phyloP scores from a whole-genome alignment of 2,888 invertebrate species.

The Dendrolimus pini region DNA sequence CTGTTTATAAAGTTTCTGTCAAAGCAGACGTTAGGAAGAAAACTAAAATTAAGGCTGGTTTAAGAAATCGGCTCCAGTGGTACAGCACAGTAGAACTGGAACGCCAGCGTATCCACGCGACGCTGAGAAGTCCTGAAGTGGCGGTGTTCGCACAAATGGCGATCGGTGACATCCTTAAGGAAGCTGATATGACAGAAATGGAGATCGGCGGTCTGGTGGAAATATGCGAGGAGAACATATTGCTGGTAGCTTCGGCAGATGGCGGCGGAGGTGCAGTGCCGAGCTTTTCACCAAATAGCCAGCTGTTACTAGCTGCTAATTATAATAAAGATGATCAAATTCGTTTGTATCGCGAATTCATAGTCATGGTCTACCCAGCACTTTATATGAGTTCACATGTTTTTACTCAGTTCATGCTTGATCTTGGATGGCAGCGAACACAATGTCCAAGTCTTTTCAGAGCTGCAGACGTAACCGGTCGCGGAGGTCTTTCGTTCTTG shows the following conservation, averaged over 20 bases:
- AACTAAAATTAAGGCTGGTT: conserved; percentile 38
- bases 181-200: conserved; percentile 31
- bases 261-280: conserved; percentile 40
- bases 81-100: conserved; percentile 41
- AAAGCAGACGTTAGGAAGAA: conserved; percentile 48
- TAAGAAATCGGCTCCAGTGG: conserved; percentile 47
- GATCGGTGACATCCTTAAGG: conserved; percentile 31
- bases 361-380: conserved; percentile 72
- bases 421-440: conserved; percentile 72
- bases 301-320: conserved; percentile 45
- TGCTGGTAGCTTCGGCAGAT: conserved; percentile 28
- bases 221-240: conserved; percentile 44
- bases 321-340: conserved; percentile 66
- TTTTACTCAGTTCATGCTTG: conserved; percentile 73
- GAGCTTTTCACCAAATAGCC: conserved; percentile 33
- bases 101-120: conserved; percentile 44
- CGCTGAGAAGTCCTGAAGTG: conserved; percentile 50
- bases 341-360: conserved; percentile 73
- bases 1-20: conserved; percentile 43
- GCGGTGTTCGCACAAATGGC: conserved; percentile 38
- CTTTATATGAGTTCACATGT: conserved; percentile 71
- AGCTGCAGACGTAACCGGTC: conserved; percentile 71
- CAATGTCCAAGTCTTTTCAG: conserved; percentile 65
- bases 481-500: conserved; percentile 71
- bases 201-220: conserved; percentile 45